Conservation (phyloP, 2,113 vertebrate genomes). For the Monopterus albus region DNA sequence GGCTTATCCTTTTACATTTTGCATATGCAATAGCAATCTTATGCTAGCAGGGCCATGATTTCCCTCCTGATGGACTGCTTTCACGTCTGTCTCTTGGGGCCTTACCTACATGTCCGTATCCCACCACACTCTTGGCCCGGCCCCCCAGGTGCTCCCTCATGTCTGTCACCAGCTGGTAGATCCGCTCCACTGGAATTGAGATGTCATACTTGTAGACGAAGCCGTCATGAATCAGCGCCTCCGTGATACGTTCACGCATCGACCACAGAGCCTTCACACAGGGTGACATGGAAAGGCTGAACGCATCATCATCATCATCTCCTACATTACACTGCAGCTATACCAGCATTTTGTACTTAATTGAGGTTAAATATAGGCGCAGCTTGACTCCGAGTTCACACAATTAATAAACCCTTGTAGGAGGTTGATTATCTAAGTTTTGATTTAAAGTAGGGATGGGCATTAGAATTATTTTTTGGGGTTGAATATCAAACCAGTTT, state of each 20-base stretch:
- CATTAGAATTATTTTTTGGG: too few species aligned
- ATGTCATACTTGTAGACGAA: slow-evolving; percentile 94
- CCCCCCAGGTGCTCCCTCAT: slow-evolving; percentile 83
- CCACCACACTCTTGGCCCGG: slow-evolving; percentile 88
- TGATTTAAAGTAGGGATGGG: too few species aligned
- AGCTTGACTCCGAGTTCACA: too few species aligned
- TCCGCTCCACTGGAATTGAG: slow-evolving; percentile 88
- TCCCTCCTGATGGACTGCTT: not conserved
- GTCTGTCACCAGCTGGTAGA: slow-evolving; percentile 90
- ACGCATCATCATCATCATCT: not conserved
- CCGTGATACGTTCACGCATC: slow-evolving; percentile 91
- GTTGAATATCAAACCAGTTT: too few species aligned
- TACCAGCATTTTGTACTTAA: too few species aligned
- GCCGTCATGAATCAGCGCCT: slow-evolving; percentile 89
- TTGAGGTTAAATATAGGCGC: too few species aligned
- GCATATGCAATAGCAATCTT: too few species aligned
- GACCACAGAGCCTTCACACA: slow-evolving; percentile 89
- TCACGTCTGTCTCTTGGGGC: not conserved
- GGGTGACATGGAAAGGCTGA: not conserved
- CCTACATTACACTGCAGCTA: not conserved
- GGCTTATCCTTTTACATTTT: too few species aligned
- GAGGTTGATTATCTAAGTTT: too few species aligned
- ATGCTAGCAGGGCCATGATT: not conserved
- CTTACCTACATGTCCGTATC: slow-evolving; percentile 96
- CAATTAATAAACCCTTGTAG: too few species aligned